These are phyloP conservation scores for Vannuccia rotundouncinata DNA, from an alignment of 2,888 invertebrate species.

Conservation along the genomic window DNA sequence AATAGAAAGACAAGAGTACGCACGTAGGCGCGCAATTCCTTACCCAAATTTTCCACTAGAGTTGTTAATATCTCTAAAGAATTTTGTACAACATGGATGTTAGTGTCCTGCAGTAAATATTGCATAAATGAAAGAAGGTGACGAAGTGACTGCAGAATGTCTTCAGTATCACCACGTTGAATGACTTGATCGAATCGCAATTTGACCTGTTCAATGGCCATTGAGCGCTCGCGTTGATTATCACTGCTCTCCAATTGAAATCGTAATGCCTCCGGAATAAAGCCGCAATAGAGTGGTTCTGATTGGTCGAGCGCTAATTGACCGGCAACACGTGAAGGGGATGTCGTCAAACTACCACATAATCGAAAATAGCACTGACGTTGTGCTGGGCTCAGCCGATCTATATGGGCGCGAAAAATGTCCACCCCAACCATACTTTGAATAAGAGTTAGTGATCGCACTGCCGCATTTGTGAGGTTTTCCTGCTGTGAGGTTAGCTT, in stretches of 20 bases:
- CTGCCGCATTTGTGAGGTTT: background rate
- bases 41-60: background rate
- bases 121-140: background rate
- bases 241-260: background rate
- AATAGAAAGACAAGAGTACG: background rate
- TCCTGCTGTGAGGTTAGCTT: conserved; percentile 3
- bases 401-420: background rate
- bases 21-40: background rate
- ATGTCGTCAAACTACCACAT: background rate
- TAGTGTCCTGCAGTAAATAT: background rate
- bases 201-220: background rate
- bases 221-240: background rate
- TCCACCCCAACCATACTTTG: background rate
- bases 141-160: background rate
- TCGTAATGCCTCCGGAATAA: background rate
- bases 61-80: background rate
- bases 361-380: background rate
- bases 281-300: background rate
- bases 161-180: background rate
- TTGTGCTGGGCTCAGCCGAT: background rate
- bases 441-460: background rate
- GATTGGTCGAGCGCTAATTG: background rate
- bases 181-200: background rate
- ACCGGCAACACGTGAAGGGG: background rate
- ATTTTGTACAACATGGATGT: background rate